Evolutionary conservation across 2,888 invertebrate species (phyloP).

Genomic region (Sipha maydis): DNA sequence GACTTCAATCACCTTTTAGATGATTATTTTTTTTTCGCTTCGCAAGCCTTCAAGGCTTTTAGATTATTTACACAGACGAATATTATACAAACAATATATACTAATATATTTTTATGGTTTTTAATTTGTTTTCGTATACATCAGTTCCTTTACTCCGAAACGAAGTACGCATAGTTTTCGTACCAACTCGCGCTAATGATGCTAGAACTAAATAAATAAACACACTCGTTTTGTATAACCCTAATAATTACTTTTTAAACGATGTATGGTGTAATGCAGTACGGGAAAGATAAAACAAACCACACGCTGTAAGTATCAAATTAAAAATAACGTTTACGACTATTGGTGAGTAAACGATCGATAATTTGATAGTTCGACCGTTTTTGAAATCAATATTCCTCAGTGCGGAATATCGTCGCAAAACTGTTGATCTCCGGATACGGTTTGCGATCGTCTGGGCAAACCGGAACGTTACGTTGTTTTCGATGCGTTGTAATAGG

Average conservation of each 20-base stretch:
- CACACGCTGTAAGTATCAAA: background rate
- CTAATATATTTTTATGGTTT: background rate
- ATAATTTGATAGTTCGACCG: background rate
- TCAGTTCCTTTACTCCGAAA: background rate
- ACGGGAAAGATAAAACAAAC: no score
- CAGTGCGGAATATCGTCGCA: no score
- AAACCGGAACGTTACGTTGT: background rate
- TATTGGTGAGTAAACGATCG: no score
- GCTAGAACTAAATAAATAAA: background rate
- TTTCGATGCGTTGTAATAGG: no score
- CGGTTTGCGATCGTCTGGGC: background rate
- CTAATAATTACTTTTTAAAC: background rate
- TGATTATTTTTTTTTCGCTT: no score
- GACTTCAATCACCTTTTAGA: no score
- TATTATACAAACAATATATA: no score
- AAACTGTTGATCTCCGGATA: no score
- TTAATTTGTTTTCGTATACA: background rate
- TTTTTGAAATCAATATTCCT: no score
- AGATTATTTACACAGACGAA: background rate
- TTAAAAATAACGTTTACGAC: background rate
- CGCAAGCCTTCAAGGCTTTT: no score
- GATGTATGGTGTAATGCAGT: background rate
- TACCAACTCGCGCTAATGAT: background rate
- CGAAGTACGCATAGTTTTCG: background rate
- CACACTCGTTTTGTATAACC: background rate